A percentile compares a stretch with the other conserved stretches of the same genome.
These are phyloP conservation scores for Galleria mellonella DNA, from an alignment of 1,140 invertebrate genomes.

Conservation along the genomic window DNA sequence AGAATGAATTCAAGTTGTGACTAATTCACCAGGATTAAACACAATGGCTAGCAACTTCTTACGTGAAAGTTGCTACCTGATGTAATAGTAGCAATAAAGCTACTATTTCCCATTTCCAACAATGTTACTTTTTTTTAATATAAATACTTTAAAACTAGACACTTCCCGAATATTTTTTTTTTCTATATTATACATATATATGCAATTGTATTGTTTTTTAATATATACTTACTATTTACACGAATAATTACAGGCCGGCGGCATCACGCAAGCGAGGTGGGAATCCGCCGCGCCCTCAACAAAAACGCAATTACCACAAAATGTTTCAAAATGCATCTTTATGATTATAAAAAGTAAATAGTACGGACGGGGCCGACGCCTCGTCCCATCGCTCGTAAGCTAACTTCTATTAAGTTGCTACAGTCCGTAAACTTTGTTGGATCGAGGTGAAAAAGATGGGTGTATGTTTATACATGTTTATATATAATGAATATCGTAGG, in stretches of 20 bases:
- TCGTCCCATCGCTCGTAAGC: conserved; percentile 28
- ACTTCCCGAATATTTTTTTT: too few species aligned
- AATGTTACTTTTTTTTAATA: too few species aligned
- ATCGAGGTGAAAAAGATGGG: conserved; percentile 53
- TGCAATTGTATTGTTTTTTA: too few species aligned
- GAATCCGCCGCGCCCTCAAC: conserved; percentile 35
- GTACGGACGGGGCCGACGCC: conserved; percentile 24
- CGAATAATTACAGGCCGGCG: conserved; percentile 31
- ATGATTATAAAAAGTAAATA: conserved; percentile 46
- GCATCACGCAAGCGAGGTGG: conserved; percentile 17
- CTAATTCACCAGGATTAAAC: too few species aligned
- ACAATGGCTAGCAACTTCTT: too few species aligned
- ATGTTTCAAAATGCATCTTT: conserved; percentile 52
- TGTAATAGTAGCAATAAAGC: too few species aligned
- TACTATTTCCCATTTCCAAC: too few species aligned
- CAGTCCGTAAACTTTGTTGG: conserved; percentile 50
- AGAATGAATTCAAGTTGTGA: too few species aligned
- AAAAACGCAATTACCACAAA: conserved; percentile 61
- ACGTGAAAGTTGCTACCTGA: too few species aligned
- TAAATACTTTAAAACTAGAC: too few species aligned
- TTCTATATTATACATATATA: too few species aligned
- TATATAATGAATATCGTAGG: conserved; percentile 72
- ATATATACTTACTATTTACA: too few species aligned
- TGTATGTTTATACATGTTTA: conserved; percentile 72
- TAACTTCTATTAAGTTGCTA: conserved; percentile 63